A percentile compares a stretch with the other conserved stretches of the same genome.
These are phyloP conservation scores for Parotocinclus haroldoi DNA, from an alignment of 2,797 vertebrate genomes.

Conservation along the genomic window DNA sequence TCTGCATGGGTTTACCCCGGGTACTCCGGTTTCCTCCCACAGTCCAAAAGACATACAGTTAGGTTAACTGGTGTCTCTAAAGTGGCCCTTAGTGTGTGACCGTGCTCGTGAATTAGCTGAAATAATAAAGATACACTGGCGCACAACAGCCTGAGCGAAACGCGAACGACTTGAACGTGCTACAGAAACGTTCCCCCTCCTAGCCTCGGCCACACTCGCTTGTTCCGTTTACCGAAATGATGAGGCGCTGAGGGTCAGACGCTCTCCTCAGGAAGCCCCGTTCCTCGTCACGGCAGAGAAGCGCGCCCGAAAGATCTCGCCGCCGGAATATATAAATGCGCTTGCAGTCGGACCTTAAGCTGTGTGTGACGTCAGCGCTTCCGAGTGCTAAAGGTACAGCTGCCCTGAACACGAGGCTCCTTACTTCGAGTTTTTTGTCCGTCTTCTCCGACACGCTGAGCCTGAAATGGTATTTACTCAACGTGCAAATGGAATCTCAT, in stretches of 20 bases:
- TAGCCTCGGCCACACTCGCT: slow-evolving; percentile 4
- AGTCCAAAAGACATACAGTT: no score
- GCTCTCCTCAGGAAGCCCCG: slow-evolving; percentile 1
- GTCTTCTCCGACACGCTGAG: slow-evolving; percentile 10
- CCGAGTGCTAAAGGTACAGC: background rate
- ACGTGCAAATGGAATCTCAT: slow-evolving; percentile 8
- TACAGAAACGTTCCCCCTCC: background rate
- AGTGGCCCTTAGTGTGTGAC: no score
- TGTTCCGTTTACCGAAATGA: slow-evolving; percentile 31
- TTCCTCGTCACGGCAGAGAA: slow-evolving; percentile 18
- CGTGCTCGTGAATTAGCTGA: no score
- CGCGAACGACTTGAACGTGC: background rate
- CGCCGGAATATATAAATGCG: background rate
- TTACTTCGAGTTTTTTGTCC: slow-evolving; percentile 22
- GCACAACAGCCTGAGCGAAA: background rate
- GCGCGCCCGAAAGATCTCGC: background rate
- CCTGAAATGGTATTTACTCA: slow-evolving; percentile 17
- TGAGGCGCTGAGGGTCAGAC: slow-evolving; percentile 14
- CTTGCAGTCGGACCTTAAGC: background rate
- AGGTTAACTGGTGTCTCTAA: no score
- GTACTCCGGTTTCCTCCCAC: no score
- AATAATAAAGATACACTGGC: no score
- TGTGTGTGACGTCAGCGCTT: no score
- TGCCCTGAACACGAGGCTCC: background rate
- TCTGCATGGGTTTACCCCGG: no score